Conservation (phyloP, 64 coral and sea anemone genomes). For the Stichodactyla helianthus region DNA sequence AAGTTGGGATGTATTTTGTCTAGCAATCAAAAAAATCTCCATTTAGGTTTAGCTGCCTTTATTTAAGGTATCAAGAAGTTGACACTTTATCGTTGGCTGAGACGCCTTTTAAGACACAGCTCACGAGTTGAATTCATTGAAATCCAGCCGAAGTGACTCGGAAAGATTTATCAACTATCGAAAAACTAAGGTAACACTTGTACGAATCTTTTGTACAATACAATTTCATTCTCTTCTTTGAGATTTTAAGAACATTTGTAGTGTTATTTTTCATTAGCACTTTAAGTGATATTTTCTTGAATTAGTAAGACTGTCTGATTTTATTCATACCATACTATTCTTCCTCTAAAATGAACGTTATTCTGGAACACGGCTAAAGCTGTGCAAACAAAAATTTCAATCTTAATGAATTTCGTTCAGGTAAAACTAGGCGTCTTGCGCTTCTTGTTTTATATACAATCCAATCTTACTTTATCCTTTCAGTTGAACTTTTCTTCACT, state of each 20-base stretch:
- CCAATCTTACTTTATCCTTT: not conserved
- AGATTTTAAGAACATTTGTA: not conserved
- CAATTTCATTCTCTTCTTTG: not conserved
- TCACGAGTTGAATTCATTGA: not conserved
- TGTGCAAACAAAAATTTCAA: constrained; percentile 29
- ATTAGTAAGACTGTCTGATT: not conserved
- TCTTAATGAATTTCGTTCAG: constrained; percentile 12
- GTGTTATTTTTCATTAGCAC: not conserved
- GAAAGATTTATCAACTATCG: not conserved
- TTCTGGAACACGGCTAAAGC: not conserved
- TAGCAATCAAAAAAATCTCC: not conserved
- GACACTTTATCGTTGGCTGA: not conserved
- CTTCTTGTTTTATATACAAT: not conserved
- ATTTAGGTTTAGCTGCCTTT: not conserved
- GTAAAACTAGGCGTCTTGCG: not conserved
- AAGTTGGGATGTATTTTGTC: constrained; percentile 23
- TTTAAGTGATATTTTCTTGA: not conserved
- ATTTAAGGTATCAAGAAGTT: not conserved
- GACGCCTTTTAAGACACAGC: not conserved
- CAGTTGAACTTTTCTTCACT: not conserved
- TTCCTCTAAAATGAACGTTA: not conserved
- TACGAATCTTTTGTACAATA: not conserved
- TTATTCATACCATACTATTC: not conserved
- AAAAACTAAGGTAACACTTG: not conserved
- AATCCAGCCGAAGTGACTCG: not conserved